Evolutionary conservation across 2,888 invertebrate species (phyloP).

Genomic region (Sinotaia quadrata): DNA sequence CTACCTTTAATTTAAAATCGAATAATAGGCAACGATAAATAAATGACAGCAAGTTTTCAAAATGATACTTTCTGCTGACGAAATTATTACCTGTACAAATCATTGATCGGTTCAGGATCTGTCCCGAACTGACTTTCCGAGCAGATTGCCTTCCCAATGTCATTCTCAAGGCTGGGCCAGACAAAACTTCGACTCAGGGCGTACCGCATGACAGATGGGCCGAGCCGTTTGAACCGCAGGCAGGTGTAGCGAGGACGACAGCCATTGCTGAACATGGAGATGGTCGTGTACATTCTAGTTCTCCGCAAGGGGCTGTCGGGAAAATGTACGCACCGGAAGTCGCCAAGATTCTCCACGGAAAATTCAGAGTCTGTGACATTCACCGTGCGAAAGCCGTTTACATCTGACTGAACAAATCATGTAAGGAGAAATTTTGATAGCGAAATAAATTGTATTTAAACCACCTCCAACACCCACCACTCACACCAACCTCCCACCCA

Average conservation of each 20-base stretch:
- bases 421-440: too few species aligned
- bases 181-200: constrained; percentile 51
- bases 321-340: constrained; percentile 51
- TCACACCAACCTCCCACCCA: too few species aligned
- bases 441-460: too few species aligned
- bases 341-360: constrained; percentile 46
- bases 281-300: constrained; percentile 48
- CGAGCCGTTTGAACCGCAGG: constrained; percentile 46
- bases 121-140: constrained; percentile 45
- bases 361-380: constrained; percentile 27
- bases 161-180: constrained; percentile 47
- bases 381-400: constrained; percentile 11
- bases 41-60: too few species aligned
- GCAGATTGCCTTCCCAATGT: constrained; percentile 40
- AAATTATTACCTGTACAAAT: constrained; percentile 41
- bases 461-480: too few species aligned
- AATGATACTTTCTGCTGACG: too few species aligned
- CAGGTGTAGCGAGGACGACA: constrained; percentile 62
- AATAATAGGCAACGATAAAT: too few species aligned
- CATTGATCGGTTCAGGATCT: constrained; percentile 52
- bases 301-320: constrained; percentile 43
- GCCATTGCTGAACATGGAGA: constrained; percentile 56
- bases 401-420: constrained; percentile 31
- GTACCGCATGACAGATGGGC: constrained; percentile 48
- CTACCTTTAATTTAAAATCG: too few species aligned